Evolutionary conservation across 1,140 invertebrate genomes (phyloP), one percentile per base, ranked within the genome.

Genomic region (Ericerus pela): DNA sequence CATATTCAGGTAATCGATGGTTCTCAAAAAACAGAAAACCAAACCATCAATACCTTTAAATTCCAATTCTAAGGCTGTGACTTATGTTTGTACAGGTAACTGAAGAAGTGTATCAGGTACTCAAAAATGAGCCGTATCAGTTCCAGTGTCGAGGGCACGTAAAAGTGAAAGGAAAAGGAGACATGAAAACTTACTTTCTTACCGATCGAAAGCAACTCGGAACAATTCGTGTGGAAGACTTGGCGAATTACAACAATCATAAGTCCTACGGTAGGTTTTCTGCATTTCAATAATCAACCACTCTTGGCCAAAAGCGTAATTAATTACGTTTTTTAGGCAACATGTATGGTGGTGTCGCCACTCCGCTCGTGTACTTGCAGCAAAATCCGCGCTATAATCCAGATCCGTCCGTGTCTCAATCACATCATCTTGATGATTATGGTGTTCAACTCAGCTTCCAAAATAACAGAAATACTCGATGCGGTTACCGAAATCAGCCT

Each of bases 121-220:
- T 86, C 11, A 79, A 79, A 66, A 76, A 79, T 57, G 74, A 81
- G 69, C 78, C 81, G 0, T 86, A 85, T 64, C 80, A 82, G 61
- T 85, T 83, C 64, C 80, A 85, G 41, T 88, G 85, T 64, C 73
- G 89, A 47, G 88, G 88, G 5, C 83, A 82, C 61, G 85, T 93
- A 1, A 89, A 89, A 70, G 88, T 94, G 0, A 94, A 94, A 70
- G 88, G 89, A 2, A 94, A 93, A 70, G 89, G 89, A 5, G 85
- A 91, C 60, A 91, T 94, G 88, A 88, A 85, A 1, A 93, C 90
- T 0, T 93, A 92, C 68, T 91, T 93, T 65, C 72, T 90, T 0
- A 81, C 79, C 8, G 83, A 88, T 60, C 69, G 81, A 60, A 76
- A 77, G 62, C 73, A 77, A 63, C 73, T 75, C 29, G 72, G 73